Percentiles rank a stretch among this genome's conserved stretches.
Conservation (phyloP, 2,797 vertebrate species). For the Echiichthys vipera region DNA sequence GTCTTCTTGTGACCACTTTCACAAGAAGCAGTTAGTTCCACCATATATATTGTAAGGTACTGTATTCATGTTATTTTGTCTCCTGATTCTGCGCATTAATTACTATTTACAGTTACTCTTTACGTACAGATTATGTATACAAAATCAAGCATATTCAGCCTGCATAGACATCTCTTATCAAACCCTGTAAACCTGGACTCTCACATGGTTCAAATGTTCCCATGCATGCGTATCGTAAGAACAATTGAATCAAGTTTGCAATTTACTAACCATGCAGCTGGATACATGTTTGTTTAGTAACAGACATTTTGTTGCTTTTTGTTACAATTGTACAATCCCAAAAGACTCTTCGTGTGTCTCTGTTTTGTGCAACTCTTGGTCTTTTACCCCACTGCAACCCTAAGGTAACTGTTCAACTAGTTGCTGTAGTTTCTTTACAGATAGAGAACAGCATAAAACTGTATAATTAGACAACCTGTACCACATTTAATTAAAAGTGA, state of each 20-base stretch:
- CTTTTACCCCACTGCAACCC: background rate
- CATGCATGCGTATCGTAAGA: too few species aligned
- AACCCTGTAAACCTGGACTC: background rate
- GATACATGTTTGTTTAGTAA: background rate
- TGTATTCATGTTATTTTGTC: conserved; percentile 3
- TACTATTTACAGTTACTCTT: background rate
- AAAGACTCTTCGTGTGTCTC: background rate
- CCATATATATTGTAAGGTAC: background rate
- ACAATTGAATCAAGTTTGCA: background rate
- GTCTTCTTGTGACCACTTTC: background rate
- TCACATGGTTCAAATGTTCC: background rate
- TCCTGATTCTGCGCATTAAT: background rate
- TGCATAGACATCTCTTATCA: background rate
- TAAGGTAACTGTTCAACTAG: background rate
- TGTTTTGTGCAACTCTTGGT: background rate
- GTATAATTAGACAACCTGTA: background rate
- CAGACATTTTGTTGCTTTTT: too few species aligned
- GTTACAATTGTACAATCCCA: too few species aligned
- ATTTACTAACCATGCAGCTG: background rate
- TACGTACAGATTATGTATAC: background rate
- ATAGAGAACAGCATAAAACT: background rate
- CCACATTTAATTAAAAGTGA: too few species aligned
- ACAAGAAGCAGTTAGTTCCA: background rate
- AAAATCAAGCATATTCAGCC: too few species aligned
- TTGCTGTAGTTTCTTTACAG: background rate